Base-by-base conservation (phyloP, 2,113 vertebrate genomes). In the Ageneiosus marmoratus region DNA sequence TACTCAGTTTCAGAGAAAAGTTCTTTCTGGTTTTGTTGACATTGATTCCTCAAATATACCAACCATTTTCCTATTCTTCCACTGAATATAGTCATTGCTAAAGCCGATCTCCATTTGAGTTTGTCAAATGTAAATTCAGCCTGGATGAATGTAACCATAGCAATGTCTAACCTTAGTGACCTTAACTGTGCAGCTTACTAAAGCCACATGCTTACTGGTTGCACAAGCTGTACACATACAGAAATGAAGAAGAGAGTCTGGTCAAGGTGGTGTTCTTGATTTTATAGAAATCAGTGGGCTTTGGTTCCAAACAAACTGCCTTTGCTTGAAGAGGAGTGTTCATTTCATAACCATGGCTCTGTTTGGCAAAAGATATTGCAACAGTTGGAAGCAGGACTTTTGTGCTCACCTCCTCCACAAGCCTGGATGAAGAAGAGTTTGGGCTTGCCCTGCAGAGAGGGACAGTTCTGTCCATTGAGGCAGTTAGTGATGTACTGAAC, bases 361-460 rank as follows among this genome's bases (percentile, higher is more conserved):
- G 22, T 15, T n/a, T 13, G 20, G 76, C 5, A 60, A 41, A 60
- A 7, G 13, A 12, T 18, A 27, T 20, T 12, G 20, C 13, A 48
- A 27, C 12, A n/a, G 1, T 8, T 48, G 44, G 15, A 63, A 46
- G n/a, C n/a, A 48, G 13, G 56, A 34, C 7, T 41, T 24, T 5
- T 46, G 34, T 12, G 67, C 88, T 90, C 92, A 97, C 98, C 96
- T 93, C 98, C 98, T 24, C 96, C 97, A 65, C 98, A 99, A 76
- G 98, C 98, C 91, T 99, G 98, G 91, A 99, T 97, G 89, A 99
- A 98, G 90, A 99, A 99, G 18, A 99, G 92, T 84, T 99, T 99
- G 70, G 98, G 98, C 89, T 99, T 99, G 87, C 97, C 95, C 86
- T 97, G 92, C 86, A 99, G 80, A 24, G 95, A 95, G 0, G 93